Evolutionary conservation across 1,140 invertebrate genomes (phyloP), one percentile per base, ranked within the genome.

Genomic region (Venturia canescens): DNA sequence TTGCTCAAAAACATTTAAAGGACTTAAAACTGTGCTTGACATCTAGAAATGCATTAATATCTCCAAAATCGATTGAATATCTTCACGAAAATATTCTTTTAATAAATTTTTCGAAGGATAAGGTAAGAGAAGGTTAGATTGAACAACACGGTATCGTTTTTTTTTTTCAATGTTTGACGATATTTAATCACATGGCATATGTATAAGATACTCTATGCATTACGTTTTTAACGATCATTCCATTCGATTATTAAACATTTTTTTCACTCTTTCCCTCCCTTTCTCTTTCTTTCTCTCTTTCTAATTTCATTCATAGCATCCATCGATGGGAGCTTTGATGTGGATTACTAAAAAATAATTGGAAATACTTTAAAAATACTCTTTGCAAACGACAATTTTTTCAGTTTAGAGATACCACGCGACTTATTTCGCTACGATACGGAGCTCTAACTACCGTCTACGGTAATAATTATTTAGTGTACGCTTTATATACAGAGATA

Each of bases 291-390:
- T 11, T 44, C 38, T 44, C 38, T 44, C 38, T 44, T 11, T 44
- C 38, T 44, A 44, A 11, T 44, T 44, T 44, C 1, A 3, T 44
- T 44, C 38, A 11, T 11, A 11, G 38, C 38, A 3, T 44, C 79
- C 78, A 50, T 82, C 38, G 53, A 44, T 66, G 85, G 79, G 82
- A 79, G 75, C 79, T 80, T 76, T 87, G 86, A 77, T 87, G 84
- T 90, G 38, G 2, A 91, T 90, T 91, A 91, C 90, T 91, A 90
- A 89, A 90, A 91, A 90, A 90, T 89, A 88, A 90, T 89, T 87
- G 85, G 83, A 88, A 91, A 91, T 91, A 91, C 89, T 91, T 91
- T 89, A 90, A 90, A 91, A 90, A 90, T 90, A 91, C 88, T 91
- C 89, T 90, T 88, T 90, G 88, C 88, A 90, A 89, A 89, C 87